These are phyloP conservation scores for Meiosimyza platycephala DNA, from an alignment of 2,888 invertebrate species.

Conservation along the genomic window DNA sequence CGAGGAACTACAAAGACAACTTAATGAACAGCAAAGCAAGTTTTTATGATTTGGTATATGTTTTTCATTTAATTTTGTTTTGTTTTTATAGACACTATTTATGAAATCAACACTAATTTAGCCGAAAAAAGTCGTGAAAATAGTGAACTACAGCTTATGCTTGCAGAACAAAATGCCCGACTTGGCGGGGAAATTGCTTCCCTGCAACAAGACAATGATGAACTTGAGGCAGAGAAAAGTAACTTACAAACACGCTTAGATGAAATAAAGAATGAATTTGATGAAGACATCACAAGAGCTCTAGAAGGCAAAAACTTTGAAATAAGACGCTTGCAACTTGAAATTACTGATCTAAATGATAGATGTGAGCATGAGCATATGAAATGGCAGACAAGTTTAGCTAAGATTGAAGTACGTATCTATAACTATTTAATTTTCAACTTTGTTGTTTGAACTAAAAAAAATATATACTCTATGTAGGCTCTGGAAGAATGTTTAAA, in stretches of 20 bases:
- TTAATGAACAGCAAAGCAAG: conserved; percentile 74
- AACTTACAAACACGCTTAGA: conserved; percentile 59
- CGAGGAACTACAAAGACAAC: conserved; percentile 74
- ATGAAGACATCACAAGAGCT: conserved; percentile 60
- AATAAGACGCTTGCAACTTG: conserved; percentile 60
- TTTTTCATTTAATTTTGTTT: not conserved
- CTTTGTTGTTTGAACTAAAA: conserved; percentile 7
- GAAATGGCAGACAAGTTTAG: conserved; percentile 61
- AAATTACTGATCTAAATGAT: conserved; percentile 57
- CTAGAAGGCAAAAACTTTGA: conserved; percentile 62
- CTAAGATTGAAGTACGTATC: conserved; percentile 62
- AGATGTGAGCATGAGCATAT: conserved; percentile 58
- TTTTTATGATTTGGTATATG: not conserved
- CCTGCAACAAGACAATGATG: conserved; percentile 71
- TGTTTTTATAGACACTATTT: conserved; percentile 65
- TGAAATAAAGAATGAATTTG: conserved; percentile 63
- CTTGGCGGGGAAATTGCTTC: conserved; percentile 71
- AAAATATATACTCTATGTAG: conserved; percentile 39
- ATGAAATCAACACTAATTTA: conserved; percentile 69
- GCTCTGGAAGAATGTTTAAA: conserved; percentile 69
- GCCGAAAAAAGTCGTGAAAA: conserved; percentile 71
- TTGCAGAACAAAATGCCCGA: conserved; percentile 67
- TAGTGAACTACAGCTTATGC: conserved; percentile 68
- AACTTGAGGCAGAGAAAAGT: conserved; percentile 68
- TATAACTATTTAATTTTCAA: not conserved